Conservation (phyloP, 2,888 invertebrate species). For the Icerya purchasi region DNA sequence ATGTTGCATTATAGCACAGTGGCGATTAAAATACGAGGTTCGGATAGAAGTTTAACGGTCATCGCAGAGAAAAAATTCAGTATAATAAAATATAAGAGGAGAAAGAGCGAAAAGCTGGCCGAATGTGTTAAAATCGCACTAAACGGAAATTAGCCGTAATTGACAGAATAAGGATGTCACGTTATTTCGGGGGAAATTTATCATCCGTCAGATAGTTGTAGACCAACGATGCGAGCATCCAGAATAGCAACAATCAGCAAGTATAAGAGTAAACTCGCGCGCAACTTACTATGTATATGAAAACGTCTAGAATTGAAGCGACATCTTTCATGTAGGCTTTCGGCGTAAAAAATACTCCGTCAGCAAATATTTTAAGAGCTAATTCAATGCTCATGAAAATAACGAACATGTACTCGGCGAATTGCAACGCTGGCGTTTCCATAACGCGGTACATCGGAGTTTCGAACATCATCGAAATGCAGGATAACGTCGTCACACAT, state of each 20-base stretch:
- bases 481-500: slow-evolving; percentile 86
- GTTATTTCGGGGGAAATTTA: background rate
- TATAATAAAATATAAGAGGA: too few species aligned
- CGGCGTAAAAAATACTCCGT: slow-evolving; percentile 95
- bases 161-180: too few species aligned
- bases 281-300: slow-evolving; percentile 73
- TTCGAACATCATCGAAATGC: slow-evolving; percentile 98
- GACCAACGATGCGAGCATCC: background rate
- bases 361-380: slow-evolving; percentile 83
- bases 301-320: slow-evolving; percentile 87
- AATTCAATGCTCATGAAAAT: slow-evolving; percentile 95
- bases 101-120: too few species aligned
- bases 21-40: too few species aligned
- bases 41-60: too few species aligned
- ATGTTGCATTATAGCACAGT: too few species aligned
- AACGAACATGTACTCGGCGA: slow-evolving; percentile 94
- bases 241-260: background rate
- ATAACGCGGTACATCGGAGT: slow-evolving; percentile 82
- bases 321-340: slow-evolving; percentile 97
- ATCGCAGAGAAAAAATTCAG: too few species aligned
- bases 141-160: too few species aligned
- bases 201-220: background rate
- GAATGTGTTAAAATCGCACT: too few species aligned
- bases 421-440: slow-evolving; percentile 79
- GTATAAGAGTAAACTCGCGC: background rate